phyloP scores from a whole-genome alignment of 2,888 invertebrate species.

The Clitarchus hookeri region DNA sequence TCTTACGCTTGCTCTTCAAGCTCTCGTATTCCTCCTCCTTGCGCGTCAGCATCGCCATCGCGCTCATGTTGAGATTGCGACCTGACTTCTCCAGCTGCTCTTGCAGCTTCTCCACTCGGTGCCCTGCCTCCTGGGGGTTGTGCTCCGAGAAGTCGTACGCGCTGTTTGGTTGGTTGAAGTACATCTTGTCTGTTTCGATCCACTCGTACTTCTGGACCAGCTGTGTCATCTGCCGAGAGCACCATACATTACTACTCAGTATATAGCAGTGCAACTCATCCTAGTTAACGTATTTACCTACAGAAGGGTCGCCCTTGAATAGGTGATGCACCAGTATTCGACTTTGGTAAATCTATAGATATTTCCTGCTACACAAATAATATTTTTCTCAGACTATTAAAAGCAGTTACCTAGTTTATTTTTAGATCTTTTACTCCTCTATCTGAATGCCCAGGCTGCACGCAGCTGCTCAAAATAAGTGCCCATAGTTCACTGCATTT shows the following conservation, averaged over 20 bases:
- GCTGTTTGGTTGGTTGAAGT: slow-evolving; percentile 72
- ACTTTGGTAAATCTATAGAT: too few relatives aligned
- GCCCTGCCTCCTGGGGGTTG: slow-evolving; percentile 62
- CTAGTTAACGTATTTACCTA: too few relatives aligned
- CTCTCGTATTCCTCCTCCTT: slow-evolving; percentile 83
- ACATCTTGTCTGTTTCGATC: slow-evolving; percentile 76
- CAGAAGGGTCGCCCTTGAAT: too few relatives aligned
- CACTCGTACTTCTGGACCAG: slow-evolving; percentile 64
- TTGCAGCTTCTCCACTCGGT: slow-evolving; percentile 60
- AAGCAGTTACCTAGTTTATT: too few relatives aligned
- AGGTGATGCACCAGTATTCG: too few relatives aligned
- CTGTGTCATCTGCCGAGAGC: slow-evolving; percentile 36
- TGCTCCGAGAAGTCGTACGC: slow-evolving; percentile 70
- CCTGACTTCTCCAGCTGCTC: slow-evolving; percentile 70
- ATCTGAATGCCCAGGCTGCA: too few relatives aligned
- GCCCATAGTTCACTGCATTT: too few relatives aligned
- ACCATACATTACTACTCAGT: neutral
- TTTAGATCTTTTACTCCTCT: too few relatives aligned
- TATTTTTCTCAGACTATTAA: too few relatives aligned
- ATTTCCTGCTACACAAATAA: too few relatives aligned
- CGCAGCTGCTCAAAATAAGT: too few relatives aligned
- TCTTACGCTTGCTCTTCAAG: slow-evolving; percentile 69
- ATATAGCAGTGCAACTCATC: too few relatives aligned
- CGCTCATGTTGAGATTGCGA: slow-evolving; percentile 76
- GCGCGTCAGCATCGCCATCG: slow-evolving; percentile 82